phyloP scores from a whole-genome alignment of 37 sponge, comb jelly and placozoan genomes.

The Beroe forskalii region DNA sequence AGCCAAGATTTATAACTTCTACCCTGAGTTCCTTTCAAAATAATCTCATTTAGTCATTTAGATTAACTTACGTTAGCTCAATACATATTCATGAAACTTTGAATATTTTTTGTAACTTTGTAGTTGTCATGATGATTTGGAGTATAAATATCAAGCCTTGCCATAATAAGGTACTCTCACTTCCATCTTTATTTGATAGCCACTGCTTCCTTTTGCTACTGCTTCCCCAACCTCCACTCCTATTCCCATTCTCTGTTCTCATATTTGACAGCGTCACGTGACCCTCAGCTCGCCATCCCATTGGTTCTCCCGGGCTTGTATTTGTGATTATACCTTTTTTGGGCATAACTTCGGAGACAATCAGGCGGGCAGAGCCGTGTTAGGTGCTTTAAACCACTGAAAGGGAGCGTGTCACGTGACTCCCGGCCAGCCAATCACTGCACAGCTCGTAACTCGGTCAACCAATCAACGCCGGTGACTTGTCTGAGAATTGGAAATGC shows the following conservation, averaged over 20 bases:
- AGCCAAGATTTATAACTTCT: no score
- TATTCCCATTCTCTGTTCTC: background rate
- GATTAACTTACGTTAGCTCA: no score
- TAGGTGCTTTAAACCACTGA: background rate
- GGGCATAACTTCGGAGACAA: background rate
- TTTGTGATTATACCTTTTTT: slow-evolving; percentile 40
- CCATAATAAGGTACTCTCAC: no score
- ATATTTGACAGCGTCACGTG: background rate
- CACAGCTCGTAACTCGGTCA: background rate
- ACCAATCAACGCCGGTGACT: background rate
- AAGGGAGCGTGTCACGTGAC: slow-evolving; percentile 26
- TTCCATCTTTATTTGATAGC: background rate
- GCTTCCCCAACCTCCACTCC: background rate
- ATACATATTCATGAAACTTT: no score
- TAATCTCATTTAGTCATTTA: no score
- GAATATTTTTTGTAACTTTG: no score
- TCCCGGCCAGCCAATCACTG: background rate
- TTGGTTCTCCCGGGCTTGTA: background rate
- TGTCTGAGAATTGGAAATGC: slow-evolving; percentile 1
- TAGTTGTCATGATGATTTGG: no score
- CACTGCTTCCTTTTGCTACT: background rate
- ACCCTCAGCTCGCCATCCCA: background rate
- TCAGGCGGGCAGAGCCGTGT: background rate
- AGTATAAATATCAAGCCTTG: no score
- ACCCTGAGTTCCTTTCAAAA: no score